Percentiles rank a stretch among this genome's conserved stretches.
Evolutionary conservation across 2,888 invertebrate species (phyloP).

Genomic region (Harpalus rufipes): DNA sequence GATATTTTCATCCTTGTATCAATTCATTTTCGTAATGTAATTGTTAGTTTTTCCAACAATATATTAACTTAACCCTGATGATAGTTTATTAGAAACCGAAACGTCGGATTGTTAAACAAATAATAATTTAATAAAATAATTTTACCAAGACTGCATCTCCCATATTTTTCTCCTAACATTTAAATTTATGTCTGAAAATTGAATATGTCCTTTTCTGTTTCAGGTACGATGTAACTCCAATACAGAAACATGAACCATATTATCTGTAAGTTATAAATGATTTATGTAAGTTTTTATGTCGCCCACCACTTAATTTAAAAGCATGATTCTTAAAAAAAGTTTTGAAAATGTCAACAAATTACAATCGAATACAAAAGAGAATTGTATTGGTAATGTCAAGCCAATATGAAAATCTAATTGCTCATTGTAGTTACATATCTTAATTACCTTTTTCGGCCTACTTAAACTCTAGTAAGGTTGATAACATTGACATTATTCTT

Average conservation of each 20-base stretch:
- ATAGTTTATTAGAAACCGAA: too few relatives aligned
- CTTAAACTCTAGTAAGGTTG: not conserved
- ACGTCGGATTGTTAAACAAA: too few relatives aligned
- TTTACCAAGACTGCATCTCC: too few relatives aligned
- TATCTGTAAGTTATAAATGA: not conserved
- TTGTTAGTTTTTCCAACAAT: too few relatives aligned
- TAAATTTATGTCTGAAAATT: not conserved
- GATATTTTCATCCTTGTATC: too few relatives aligned
- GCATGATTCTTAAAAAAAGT: not conserved
- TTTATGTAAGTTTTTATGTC: not conserved
- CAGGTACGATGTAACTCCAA: not conserved
- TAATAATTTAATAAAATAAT: too few relatives aligned
- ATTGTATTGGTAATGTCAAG: not conserved
- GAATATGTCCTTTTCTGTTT: not conserved
- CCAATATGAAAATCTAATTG: not conserved
- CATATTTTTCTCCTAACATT: too few relatives aligned
- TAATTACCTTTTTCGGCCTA: conserved; percentile 1
- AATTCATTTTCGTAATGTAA: too few relatives aligned
- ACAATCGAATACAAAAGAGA: not conserved
- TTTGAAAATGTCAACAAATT: conserved; percentile 9
- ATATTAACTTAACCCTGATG: too few relatives aligned
- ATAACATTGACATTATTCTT: not conserved
- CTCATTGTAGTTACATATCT: not conserved
- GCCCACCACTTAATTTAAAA: not conserved
- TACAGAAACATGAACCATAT: not conserved